Evolutionary conservation across 2,888 invertebrate species (phyloP), one percentile per base, ranked within the genome.

Genomic region (Branchellion lobata): DNA sequence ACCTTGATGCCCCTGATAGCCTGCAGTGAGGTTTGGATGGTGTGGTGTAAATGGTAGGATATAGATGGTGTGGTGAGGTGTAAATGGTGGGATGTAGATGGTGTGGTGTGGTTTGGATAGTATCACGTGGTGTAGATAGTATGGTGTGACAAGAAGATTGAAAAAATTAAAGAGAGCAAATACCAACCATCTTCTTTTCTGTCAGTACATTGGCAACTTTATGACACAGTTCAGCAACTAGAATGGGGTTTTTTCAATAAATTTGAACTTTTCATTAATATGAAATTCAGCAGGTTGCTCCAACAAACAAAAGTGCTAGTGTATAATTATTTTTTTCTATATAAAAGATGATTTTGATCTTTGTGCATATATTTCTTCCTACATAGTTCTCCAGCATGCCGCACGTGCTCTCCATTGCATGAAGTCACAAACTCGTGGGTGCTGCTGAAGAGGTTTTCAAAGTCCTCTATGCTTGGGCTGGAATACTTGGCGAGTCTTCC

Each of bases 191-290:
- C 85, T 92, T 91, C 72, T 92, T 90, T 84, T 93, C 92, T 14
- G 94, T 91, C 83, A 96, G 88, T 85, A 92, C 91, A 84, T 91
- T 91, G 47, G 94, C 93, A 81, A 94, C 90, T 82, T 92, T 89
- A 86, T 96, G 95, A 87, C 95, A 95, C 61, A 95, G 89, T 85
- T 95, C 94, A 81, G 94, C 93, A 91, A 93, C 96, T 95, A 87
- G 34, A 89, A 87, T 82, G 47, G 27, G 40, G 5, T 40, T n/a
- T n/a, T n/a, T n/a, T n/a, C n/a, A n/a, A n/a, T n/a, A n/a, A n/a
- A n/a, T n/a, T n/a, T n/a, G n/a, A n/a, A n/a, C n/a, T n/a, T n/a
- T n/a, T n/a, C n/a, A n/a, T n/a, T n/a, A n/a, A n/a, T n/a, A n/a
- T n/a, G n/a, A n/a, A n/a, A n/a, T n/a, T n/a, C n/a, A n/a, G n/a